Evolutionary conservation across 2,797 vertebrate genomes (phyloP).

Genomic region (Aldrovandia affinis): DNA sequence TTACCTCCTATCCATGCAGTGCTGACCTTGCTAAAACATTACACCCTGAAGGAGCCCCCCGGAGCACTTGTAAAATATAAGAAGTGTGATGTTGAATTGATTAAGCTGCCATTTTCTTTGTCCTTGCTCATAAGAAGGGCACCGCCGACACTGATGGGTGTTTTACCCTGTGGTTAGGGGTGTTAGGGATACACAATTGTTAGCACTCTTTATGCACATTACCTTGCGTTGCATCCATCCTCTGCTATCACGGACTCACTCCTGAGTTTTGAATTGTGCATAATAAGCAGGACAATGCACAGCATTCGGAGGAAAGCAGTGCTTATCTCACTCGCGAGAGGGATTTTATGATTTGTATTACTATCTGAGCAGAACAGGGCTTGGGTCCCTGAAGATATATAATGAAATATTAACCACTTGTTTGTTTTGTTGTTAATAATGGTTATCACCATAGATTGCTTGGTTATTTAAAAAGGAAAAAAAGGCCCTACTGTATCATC

Average conservation of each 20-base stretch:
- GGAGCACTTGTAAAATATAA: not conserved
- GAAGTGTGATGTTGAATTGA: conserved; percentile 19
- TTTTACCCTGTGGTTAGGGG: not conserved
- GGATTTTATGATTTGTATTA: conserved; percentile 25
- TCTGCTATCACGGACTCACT: conserved; percentile 1
- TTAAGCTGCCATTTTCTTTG: conserved; percentile 15
- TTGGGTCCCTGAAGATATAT: conserved; percentile 11
- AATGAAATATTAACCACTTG: conserved; percentile 29
- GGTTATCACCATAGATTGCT: not conserved
- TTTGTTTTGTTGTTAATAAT: conserved; percentile 22
- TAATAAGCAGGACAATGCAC: conserved; percentile 14
- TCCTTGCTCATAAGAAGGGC: conserved; percentile 5
- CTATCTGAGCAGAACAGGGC: conserved; percentile 10
- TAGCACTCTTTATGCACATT: conserved; percentile 14
- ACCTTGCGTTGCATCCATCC: not conserved
- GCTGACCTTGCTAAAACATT: conserved; percentile 25
- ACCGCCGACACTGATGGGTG: not conserved
- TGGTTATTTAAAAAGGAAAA: not conserved
- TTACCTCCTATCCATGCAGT: not conserved
- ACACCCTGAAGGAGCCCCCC: not conserved
- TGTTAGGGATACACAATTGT: not conserved
- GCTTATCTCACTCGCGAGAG: conserved; percentile 43
- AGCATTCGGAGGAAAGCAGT: not conserved
- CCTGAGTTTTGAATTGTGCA: conserved; percentile 20
- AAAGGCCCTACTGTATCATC: not conserved